Percentiles rank a stretch among this genome's conserved stretches.
Evolutionary conservation across 2,888 invertebrate genomes (phyloP).

Genomic region (Halictus quadricinctus): DNA sequence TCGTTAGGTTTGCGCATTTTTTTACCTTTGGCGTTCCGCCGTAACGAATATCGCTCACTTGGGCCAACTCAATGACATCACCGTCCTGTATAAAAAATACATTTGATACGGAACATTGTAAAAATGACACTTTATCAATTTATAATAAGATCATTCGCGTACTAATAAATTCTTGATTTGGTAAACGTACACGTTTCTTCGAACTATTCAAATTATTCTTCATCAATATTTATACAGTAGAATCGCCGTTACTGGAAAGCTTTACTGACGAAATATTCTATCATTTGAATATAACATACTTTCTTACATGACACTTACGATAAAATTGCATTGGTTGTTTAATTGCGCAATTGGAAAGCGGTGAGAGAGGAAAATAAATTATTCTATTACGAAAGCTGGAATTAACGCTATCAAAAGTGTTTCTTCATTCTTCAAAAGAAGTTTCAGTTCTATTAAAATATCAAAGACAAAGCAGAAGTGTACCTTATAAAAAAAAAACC

Average conservation of each 20-base stretch:
- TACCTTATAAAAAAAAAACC: too few relatives aligned
- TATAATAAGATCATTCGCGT: neutral
- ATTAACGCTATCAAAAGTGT: neutral
- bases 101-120: neutral
- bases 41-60: constrained; percentile 81
- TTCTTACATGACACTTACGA: neutral
- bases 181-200: neutral
- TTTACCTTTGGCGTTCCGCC: constrained; percentile 79
- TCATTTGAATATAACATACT: neutral
- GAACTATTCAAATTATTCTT: neutral
- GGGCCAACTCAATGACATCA: constrained; percentile 80
- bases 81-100: constrained; percentile 74
- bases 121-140: neutral
- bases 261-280: neutral
- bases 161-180: neutral
- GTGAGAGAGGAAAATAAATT: neutral
- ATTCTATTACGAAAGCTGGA: neutral
- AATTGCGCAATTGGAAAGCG: neutral
- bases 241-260: neutral
- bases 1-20: neutral
- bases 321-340: neutral
- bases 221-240: neutral
- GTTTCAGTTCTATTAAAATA: neutral
- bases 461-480: neutral
- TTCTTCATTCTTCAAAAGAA: neutral